Base-by-base conservation (phyloP, 2,888 invertebrate genomes). In the Synanthedon formicaeformis region DNA sequence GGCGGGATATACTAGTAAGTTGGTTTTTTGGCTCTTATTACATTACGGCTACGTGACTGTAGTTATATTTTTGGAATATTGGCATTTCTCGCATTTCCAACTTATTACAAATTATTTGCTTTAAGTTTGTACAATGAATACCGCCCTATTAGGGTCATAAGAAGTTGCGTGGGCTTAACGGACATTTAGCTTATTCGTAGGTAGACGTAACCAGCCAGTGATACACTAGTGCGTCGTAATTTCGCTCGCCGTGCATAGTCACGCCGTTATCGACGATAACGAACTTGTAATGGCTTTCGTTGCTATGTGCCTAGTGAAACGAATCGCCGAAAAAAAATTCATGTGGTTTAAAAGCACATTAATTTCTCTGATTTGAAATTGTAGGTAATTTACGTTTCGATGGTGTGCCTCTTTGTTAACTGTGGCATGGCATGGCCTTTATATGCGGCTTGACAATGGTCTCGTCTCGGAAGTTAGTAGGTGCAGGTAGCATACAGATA, bases 191-290 rank as follows among this genome's bases (percentile, higher is more conserved):
- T 45, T 45, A 45, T 13, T 45, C 56, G 56, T 57, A 56, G 45
- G 14, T 45, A 57, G 50, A 69, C 64, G 66, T 66, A 70, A 65
- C 69, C 59, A 68, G 62, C 69, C 59, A 68, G 62, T 63, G 65
- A 67, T 69, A 63, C 64, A 64, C 63, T 75, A 78, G 73, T 86
- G 84, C 85, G 84, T 83, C 81, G 83, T 78, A 84, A 76, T 80
- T 82, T 78, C 63, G 65, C 73, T 78, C 63, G 65, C 73, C 72
- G 75, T 77, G 77, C 78, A 75, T 82, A 75, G 78, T 78, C 77
- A 75, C 68, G 78, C 78, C 75, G 81, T 85, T 85, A 85, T 84
- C 84, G 69, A 75, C 70, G 79, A 75, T 82, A 80, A 73, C 72
- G 59, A 60, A 62, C 59, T 64, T 40, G 13, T 27, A 58, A 59